A percentile compares a stretch with the other conserved stretches of the same genome.
These are phyloP conservation scores for Mimachlamys varia DNA, from an alignment of 2,888 invertebrate species.

Conservation along the genomic window DNA sequence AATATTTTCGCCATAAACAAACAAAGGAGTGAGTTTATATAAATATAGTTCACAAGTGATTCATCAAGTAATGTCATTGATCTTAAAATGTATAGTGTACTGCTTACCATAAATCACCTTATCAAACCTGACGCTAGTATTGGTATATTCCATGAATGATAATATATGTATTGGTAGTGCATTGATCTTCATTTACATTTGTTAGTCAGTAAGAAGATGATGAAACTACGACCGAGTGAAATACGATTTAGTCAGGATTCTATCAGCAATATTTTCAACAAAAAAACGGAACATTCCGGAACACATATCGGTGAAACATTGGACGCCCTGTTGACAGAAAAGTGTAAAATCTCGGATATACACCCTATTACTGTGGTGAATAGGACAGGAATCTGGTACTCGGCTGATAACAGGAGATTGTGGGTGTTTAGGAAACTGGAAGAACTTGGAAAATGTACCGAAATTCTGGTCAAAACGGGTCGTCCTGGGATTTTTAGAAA, in stretches of 20 bases:
- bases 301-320: conserved; percentile 45
- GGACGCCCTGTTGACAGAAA: conserved; percentile 38
- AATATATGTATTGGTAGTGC: background rate
- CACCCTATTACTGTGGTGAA: conserved; percentile 40
- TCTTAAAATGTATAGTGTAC: too few species aligned
- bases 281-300: background rate
- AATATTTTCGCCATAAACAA: too few species aligned
- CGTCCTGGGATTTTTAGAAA: background rate
- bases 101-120: too few species aligned
- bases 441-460: conserved; percentile 22
- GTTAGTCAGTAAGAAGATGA: background rate
- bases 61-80: too few species aligned
- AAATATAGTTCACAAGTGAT: too few species aligned
- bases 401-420: conserved; percentile 45
- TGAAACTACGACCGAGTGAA: conserved; percentile 38
- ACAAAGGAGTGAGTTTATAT: too few species aligned
- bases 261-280: conserved; percentile 40
- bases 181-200: background rate
- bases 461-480: background rate
- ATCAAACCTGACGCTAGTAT: background rate
- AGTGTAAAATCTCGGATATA: background rate
- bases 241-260: conserved; percentile 45
- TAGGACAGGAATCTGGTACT: conserved; percentile 32
- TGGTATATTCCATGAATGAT: background rate
- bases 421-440: conserved; percentile 47